Base-by-base conservation (phyloP, 2,797 vertebrate genomes). In the Acipenser oxyrinchus region DNA sequence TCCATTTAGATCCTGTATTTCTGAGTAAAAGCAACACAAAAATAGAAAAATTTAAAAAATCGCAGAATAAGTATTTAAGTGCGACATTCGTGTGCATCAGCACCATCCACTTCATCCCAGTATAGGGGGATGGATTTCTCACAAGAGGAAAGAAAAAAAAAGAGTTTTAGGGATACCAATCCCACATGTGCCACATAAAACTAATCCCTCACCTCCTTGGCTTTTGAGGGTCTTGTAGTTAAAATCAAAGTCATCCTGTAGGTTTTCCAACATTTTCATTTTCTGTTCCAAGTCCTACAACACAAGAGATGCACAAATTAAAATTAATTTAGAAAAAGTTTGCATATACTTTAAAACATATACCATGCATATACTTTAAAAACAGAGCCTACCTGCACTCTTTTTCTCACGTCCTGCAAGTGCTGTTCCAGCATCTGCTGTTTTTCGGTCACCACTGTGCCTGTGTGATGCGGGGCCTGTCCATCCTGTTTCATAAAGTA, bases 211-310 rank as follows among this genome's bases (percentile, higher is more conserved):
- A 96, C 97, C 97, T 89, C 96, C 96, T 90, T 98, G 95, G 83
- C 96, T 99, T 87, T 99, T 98, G 76, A 99, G 83, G 51, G 97
- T 99, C 86, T 99, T 99, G 83, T 99, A 99, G 84, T 99, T 99
- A 84, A 99, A 99, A 82, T 99, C 97, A 82, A 99, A 99, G 76
- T 99, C 97, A 77, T 99, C 96, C 78, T 99, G 97, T 51, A 99
- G 86, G 78, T 99, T 99, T 80, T 99, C 97, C n/a, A 99, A 92
- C 86, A 98, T 95, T 86, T 99, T 99, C 94, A 99, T 97, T 78
- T 98, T 99, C 80, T 99, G 97, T 74, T 99, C 97, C 84, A 99
- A 92, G 75, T 99, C 96, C 97, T 99, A 76, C 71, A 69, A 48
- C 70, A 67, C 2, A 37, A 37, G 23, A 37, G 2, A 37, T 37